Percentiles rank a stretch among this genome's conserved stretches.
Evolutionary conservation across 2,888 invertebrate species (phyloP).

Genomic region (Lasioglossum oenotherae): DNA sequence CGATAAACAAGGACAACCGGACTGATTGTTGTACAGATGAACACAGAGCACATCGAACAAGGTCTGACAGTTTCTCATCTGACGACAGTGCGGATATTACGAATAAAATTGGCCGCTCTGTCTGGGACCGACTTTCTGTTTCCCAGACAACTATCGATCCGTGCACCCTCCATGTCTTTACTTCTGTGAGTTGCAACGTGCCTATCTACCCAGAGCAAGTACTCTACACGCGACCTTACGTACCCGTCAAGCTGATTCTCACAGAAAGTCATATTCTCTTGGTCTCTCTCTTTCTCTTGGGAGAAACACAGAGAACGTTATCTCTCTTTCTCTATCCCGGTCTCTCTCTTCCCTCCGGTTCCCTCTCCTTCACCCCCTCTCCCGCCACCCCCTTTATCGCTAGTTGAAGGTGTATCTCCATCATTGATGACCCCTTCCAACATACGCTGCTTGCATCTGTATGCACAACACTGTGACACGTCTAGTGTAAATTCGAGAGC

Average conservation of each 20-base stretch:
- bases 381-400: neutral
- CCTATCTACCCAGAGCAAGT: conserved; percentile 50
- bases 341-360: neutral
- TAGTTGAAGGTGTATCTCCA: conserved; percentile 40
- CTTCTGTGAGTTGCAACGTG: conserved; percentile 57
- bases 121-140: conserved; percentile 52
- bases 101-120: conserved; percentile 34
- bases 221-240: conserved; percentile 52
- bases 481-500: conserved; percentile 33
- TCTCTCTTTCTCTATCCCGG: neutral
- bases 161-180: conserved; percentile 71
- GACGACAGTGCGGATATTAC: conserved; percentile 39
- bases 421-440: conserved; percentile 31
- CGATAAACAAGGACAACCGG: conserved; percentile 57
- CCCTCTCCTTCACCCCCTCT: too few relatives aligned
- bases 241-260: conserved; percentile 36
- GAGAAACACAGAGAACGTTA: neutral
- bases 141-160: conserved; percentile 76
- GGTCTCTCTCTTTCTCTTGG: neutral
- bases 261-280: neutral
- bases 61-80: conserved; percentile 15
- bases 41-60: conserved; percentile 14
- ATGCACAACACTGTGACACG: conserved; percentile 15
- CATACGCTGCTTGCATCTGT: conserved; percentile 52
- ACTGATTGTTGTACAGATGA: conserved; percentile 35